Evolutionary conservation across 2,888 invertebrate genomes (phyloP).

Genomic region (Drosophila pegasa): DNA sequence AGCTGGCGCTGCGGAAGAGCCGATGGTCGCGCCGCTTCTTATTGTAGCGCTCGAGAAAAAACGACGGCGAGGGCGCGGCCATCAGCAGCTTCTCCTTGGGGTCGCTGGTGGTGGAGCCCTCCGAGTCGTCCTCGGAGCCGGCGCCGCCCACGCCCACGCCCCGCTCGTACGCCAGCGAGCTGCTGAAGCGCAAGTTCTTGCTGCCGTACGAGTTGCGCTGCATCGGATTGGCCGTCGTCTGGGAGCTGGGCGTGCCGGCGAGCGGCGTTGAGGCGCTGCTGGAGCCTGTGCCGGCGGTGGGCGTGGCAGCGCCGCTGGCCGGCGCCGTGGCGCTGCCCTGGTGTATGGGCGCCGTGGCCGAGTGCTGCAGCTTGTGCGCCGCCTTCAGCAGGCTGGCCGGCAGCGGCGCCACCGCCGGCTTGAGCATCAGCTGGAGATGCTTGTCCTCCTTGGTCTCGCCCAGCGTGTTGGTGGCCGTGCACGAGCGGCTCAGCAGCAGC

Average conservation of each 20-base stretch:
- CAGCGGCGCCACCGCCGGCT: constrained; percentile 51
- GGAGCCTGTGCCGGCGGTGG: constrained; percentile 58
- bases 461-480: constrained; percentile 71
- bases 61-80: constrained; percentile 80
- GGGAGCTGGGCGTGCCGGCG: constrained; percentile 45
- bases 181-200: constrained; percentile 81
- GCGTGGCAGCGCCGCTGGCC: constrained; percentile 76
- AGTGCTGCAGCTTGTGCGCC: constrained; percentile 80
- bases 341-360: constrained; percentile 81
- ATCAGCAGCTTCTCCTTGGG: constrained; percentile 83
- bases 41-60: constrained; percentile 84
- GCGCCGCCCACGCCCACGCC: constrained; percentile 32
- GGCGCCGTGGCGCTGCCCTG: constrained; percentile 69
- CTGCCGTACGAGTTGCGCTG: constrained; percentile 65
- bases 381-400: constrained; percentile 63
- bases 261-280: constrained; percentile 46
- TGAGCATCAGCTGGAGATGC: constrained; percentile 38
- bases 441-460: constrained; percentile 55
- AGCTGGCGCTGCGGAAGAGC: constrained; percentile 84
- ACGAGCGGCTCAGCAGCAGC: constrained; percentile 76
- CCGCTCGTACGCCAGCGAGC: constrained; percentile 78
- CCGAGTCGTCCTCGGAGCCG: constrained; percentile 83
- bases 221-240: constrained; percentile 24
- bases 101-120: constrained; percentile 84
- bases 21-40: constrained; percentile 84